Percentiles rank a stretch among this genome's conserved stretches.
Evolutionary conservation across 2,113 vertebrate genomes (phyloP).

Genomic region (Anarhynchus alexandrinus): DNA sequence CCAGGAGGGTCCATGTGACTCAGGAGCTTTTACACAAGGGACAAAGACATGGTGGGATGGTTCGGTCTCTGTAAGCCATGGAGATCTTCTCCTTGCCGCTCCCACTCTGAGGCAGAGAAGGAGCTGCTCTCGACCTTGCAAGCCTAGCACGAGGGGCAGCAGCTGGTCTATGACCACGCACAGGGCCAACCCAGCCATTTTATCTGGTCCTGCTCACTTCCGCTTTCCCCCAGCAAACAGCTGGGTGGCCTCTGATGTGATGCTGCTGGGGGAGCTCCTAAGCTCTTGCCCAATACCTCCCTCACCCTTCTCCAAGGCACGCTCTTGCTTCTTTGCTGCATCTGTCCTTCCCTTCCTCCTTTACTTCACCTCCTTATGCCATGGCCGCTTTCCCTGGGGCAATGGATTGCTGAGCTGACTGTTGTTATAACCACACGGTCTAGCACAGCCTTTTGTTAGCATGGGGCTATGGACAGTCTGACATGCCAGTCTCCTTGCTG

Average conservation of each 20-base stretch:
- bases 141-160: rapidly evolving
- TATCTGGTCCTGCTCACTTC: not conserved
- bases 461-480: not conserved
- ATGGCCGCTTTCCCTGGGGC: not conserved
- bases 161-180: not conserved
- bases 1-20: not conserved
- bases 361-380: not conserved
- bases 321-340: not conserved
- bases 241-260: not conserved
- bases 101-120: not conserved
- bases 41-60: not conserved
- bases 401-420: not conserved
- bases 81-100: not conserved
- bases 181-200: not conserved
- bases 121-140: not conserved
- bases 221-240: not conserved
- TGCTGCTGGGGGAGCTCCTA: not conserved
- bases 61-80: not conserved
- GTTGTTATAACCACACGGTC: not conserved
- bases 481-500: not conserved
- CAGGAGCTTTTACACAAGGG: not conserved
- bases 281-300: not conserved
- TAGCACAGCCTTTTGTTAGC: not conserved
- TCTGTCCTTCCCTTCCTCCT: not conserved
- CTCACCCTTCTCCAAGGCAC: not conserved